Percentiles rank a stretch among this genome's conserved stretches.
Evolutionary conservation across 1,140 invertebrate species (phyloP).

Genomic region (Drosophila nigromelanica): DNA sequence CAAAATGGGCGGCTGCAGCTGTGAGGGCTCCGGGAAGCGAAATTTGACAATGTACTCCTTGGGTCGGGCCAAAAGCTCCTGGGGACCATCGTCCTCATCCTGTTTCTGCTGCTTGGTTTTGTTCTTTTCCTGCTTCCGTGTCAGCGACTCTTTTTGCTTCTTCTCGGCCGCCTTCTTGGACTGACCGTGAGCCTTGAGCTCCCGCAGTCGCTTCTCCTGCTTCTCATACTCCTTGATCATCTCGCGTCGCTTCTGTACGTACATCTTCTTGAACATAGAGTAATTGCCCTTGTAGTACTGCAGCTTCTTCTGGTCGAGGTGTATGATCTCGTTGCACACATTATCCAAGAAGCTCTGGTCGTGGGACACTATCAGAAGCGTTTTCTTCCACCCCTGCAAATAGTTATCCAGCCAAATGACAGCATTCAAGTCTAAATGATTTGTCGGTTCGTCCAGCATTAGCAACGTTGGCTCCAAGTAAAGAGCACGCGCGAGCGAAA

Average conservation of each 20-base stretch:
- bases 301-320: slow-evolving; percentile 97
- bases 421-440: slow-evolving; percentile 97
- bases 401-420: slow-evolving; percentile 99
- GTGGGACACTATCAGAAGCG: slow-evolving; percentile 98
- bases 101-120: slow-evolving; percentile 91
- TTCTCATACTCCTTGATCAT: slow-evolving; percentile 99
- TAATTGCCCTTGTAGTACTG: slow-evolving; percentile 99
- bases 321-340: slow-evolving; percentile 99
- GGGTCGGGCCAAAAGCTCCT: slow-evolving; percentile 93
- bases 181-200: slow-evolving; percentile 96
- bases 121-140: slow-evolving; percentile 97
- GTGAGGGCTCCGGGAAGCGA: slow-evolving; percentile 96
- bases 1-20: slow-evolving; percentile 97
- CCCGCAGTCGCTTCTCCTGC: slow-evolving; percentile 97
- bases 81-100: slow-evolving; percentile 93
- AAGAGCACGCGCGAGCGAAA: slow-evolving; percentile 95
- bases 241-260: slow-evolving; percentile 97
- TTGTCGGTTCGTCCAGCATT: slow-evolving; percentile 98
- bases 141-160: slow-evolving; percentile 95
- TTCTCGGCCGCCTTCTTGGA: slow-evolving; percentile 98
- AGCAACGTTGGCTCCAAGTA: slow-evolving; percentile 97
- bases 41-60: slow-evolving; percentile 99
- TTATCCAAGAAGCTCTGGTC: slow-evolving; percentile 99
- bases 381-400: slow-evolving; percentile 99
- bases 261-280: slow-evolving; percentile 99